Percentiles rank a stretch among this genome's conserved stretches.
These are phyloP conservation scores for Microctenopoma stevenorrisi DNA, from an alignment of 2,797 vertebrate species.

Conservation along the genomic window DNA sequence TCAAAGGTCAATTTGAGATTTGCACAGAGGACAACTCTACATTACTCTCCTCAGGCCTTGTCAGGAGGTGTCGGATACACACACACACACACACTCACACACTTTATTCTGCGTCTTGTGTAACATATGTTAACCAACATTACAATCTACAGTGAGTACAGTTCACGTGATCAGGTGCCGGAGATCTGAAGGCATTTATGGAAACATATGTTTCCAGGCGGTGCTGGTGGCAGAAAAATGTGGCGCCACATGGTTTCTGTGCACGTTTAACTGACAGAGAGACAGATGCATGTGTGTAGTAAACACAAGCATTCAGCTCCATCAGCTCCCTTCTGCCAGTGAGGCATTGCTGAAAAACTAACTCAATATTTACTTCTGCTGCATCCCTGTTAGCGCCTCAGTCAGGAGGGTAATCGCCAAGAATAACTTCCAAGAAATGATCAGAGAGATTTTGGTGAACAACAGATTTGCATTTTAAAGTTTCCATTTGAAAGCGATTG, in stretches of 20 bases:
- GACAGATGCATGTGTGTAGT: conserved; percentile 32
- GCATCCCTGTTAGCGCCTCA: conserved; percentile 5
- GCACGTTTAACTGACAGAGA: conserved; percentile 8
- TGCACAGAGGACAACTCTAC: conserved; percentile 39
- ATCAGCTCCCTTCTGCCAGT: conserved; percentile 19
- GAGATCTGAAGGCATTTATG: conserved; percentile 5
- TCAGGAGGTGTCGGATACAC: conserved; percentile 30
- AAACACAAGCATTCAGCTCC: conserved; percentile 41
- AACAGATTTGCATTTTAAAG: neutral
- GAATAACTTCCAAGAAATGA: conserved; percentile 21
- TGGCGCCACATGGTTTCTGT: conserved; percentile 28
- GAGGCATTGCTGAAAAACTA: conserved; percentile 21
- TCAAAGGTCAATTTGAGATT: conserved; percentile 30
- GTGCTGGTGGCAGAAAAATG: conserved; percentile 19
- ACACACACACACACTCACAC: conserved; percentile 5
- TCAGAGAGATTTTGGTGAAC: neutral
- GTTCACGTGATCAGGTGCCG: conserved; percentile 1
- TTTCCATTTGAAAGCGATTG: conserved; percentile 1
- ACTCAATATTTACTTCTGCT: conserved; percentile 46
- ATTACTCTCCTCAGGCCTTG: conserved; percentile 33
- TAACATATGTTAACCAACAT: conserved; percentile 23
- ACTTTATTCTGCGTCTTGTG: neutral
- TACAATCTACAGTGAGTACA: neutral
- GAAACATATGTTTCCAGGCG: conserved; percentile 19
- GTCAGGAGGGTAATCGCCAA: neutral